phyloP scores from a whole-genome alignment of 1,140 invertebrate species.

The Triops longicaudatus region DNA sequence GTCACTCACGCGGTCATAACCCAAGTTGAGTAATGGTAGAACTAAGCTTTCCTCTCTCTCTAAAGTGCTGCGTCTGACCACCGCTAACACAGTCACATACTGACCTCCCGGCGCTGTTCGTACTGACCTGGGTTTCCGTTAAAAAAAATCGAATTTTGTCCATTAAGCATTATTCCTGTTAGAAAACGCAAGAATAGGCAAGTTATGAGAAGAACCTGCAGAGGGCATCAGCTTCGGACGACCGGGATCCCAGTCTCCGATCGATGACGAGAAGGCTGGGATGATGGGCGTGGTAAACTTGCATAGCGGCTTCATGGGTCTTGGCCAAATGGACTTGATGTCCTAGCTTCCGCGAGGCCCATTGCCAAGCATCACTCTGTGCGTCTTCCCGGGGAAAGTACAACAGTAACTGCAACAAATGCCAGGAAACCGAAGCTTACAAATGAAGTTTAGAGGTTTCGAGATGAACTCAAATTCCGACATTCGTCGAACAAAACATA shows the following conservation, averaged over 20 bases:
- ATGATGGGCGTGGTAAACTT: constrained; percentile 15
- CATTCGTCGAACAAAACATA: too few species aligned
- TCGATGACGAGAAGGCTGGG: constrained; percentile 28
- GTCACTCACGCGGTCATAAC: constrained; percentile 28
- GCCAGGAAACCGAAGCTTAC: not conserved
- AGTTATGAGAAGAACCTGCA: constrained; percentile 17
- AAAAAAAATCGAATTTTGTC: not conserved
- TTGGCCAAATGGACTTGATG: constrained; percentile 20
- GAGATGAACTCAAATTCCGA: not conserved
- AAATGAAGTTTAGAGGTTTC: not conserved
- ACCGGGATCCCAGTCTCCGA: constrained; percentile 22
- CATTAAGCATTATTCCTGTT: too few species aligned
- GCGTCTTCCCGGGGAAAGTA: constrained; percentile 28
- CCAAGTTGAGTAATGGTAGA: constrained; percentile 20
- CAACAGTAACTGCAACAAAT: constrained; percentile 25
- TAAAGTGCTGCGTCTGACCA: constrained; percentile 31
- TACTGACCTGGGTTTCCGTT: constrained; percentile 18
- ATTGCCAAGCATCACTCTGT: constrained; percentile 29
- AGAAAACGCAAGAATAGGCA: not conserved
- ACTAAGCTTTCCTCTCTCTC: constrained; percentile 27
- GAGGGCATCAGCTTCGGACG: constrained; percentile 25
- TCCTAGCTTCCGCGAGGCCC: constrained; percentile 28
- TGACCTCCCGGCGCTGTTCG: constrained; percentile 27
- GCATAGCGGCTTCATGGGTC: constrained; percentile 9
- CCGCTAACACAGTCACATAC: constrained; percentile 29